Conservation (phyloP, 2,888 invertebrate genomes). For the Eupeodes latifasciatus region DNA sequence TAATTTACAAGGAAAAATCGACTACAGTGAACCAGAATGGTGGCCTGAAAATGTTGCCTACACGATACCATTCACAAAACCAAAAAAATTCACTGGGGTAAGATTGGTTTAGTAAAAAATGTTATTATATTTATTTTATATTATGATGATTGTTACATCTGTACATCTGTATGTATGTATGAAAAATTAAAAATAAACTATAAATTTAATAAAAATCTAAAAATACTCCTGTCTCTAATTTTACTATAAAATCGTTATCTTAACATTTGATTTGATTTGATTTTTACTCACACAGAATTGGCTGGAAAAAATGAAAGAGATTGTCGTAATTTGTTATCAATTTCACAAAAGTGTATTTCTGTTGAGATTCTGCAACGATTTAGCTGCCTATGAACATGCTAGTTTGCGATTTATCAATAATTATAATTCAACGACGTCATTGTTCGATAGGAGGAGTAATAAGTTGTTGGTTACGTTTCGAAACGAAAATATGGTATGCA, state of each 20-base stretch:
- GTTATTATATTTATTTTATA: neutral
- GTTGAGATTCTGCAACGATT: constrained; percentile 89
- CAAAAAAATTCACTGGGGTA: constrained; percentile 85
- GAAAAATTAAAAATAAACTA: neutral
- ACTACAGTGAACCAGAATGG: constrained; percentile 87
- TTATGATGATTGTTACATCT: neutral
- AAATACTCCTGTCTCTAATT: constrained; percentile 8
- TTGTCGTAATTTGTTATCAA: constrained; percentile 89
- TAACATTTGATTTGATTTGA: constrained; percentile 42
- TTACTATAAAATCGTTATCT: constrained; percentile 24
- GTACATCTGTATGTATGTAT: too few species aligned
- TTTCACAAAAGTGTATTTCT: constrained; percentile 90
- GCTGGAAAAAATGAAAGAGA: constrained; percentile 87
- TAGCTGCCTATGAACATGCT: constrained; percentile 87
- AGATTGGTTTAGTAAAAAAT: constrained; percentile 77
- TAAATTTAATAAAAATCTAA: neutral
- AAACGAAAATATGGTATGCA: constrained; percentile 89
- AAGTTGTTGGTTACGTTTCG: constrained; percentile 90
- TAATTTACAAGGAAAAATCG: constrained; percentile 82
- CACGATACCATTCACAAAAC: constrained; percentile 87
- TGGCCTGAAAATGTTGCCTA: constrained; percentile 89
- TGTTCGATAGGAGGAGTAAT: constrained; percentile 88
- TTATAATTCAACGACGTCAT: constrained; percentile 89
- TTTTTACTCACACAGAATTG: constrained; percentile 84
- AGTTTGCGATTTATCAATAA: constrained; percentile 89